Conservation (phyloP, 2,888 invertebrate species). For the Euplagia quadripunctaria region DNA sequence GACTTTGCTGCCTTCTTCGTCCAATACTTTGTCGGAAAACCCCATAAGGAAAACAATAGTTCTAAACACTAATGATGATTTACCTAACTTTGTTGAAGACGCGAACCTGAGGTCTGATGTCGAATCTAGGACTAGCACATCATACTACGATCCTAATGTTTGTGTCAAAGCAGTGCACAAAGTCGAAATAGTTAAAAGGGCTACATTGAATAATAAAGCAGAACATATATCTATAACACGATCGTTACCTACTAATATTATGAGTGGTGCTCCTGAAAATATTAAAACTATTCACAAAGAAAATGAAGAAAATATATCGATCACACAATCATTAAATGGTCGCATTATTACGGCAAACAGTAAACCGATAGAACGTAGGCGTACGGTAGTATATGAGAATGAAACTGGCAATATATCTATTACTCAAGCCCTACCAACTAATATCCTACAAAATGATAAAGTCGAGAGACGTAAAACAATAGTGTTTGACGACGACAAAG, state of each 20-base stretch:
- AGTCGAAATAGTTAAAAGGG: constrained; percentile 29
- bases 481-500: constrained; percentile 21
- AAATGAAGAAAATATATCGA: constrained; percentile 33
- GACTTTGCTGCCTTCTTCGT: constrained; percentile 39
- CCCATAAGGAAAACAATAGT: constrained; percentile 71
- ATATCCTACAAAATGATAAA: constrained; percentile 32
- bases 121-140: constrained; percentile 16
- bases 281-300: constrained; percentile 28
- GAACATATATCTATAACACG: constrained; percentile 61
- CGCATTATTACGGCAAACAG: constrained; percentile 14
- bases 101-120: constrained; percentile 34
- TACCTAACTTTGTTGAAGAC: constrained; percentile 69
- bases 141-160: constrained; percentile 6
- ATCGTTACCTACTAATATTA: constrained; percentile 32
- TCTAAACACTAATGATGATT: constrained; percentile 71
- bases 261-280: constrained; percentile 8
- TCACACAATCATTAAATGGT: constrained; percentile 53
- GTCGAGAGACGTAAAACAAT: constrained; percentile 20
- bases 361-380: constrained; percentile 25
- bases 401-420: constrained; percentile 49
- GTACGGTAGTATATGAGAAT: constrained; percentile 46
- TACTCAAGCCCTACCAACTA: constrained; percentile 48
- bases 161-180: constrained; percentile 24
- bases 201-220: constrained; percentile 44
- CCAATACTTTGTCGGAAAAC: constrained; percentile 29